Conservation (phyloP, 2,888 invertebrate genomes). For the Anoncus sp. region DNA sequence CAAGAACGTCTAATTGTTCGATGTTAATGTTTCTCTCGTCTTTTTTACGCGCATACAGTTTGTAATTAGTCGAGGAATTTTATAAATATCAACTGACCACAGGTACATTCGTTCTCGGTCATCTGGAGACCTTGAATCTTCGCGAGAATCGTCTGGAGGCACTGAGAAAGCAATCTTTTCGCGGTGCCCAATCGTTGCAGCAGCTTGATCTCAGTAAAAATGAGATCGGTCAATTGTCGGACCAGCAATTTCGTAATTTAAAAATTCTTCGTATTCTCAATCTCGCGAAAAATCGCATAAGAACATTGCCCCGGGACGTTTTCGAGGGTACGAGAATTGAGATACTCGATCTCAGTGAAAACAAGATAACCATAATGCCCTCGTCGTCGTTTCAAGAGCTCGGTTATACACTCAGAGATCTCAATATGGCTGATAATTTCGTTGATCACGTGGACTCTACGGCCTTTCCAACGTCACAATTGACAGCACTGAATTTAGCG, state of each 20-base stretch:
- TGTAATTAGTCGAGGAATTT: constrained; percentile 25
- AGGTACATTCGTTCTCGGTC: constrained; percentile 87
- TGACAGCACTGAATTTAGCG: constrained; percentile 91
- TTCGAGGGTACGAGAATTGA: constrained; percentile 92
- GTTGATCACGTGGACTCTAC: constrained; percentile 95
- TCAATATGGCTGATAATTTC: constrained; percentile 91
- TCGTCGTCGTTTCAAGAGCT: constrained; percentile 91
- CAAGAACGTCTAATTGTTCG: no score
- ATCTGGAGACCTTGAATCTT: constrained; percentile 89
- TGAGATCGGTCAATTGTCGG: constrained; percentile 89
- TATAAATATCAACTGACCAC: constrained; percentile 1
- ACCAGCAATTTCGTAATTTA: constrained; percentile 92
- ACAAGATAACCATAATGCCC: constrained; percentile 92
- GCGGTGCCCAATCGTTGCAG: constrained; percentile 90
- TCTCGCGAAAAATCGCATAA: constrained; percentile 89
- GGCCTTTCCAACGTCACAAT: constrained; percentile 92
- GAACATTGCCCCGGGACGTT: constrained; percentile 90
- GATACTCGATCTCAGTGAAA: constrained; percentile 91
- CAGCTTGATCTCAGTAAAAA: constrained; percentile 92
- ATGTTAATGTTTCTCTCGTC: no score
- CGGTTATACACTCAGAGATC: constrained; percentile 90
- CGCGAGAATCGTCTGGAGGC: constrained; percentile 90
- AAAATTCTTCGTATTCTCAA: constrained; percentile 90
- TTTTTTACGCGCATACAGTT: background rate
- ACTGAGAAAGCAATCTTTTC: constrained; percentile 91